A percentile compares a stretch with the other conserved stretches of the same genome.
These are phyloP conservation scores for Myotis brandtii DNA, from an alignment of 2,113 vertebrate species.

Conservation along the genomic window DNA sequence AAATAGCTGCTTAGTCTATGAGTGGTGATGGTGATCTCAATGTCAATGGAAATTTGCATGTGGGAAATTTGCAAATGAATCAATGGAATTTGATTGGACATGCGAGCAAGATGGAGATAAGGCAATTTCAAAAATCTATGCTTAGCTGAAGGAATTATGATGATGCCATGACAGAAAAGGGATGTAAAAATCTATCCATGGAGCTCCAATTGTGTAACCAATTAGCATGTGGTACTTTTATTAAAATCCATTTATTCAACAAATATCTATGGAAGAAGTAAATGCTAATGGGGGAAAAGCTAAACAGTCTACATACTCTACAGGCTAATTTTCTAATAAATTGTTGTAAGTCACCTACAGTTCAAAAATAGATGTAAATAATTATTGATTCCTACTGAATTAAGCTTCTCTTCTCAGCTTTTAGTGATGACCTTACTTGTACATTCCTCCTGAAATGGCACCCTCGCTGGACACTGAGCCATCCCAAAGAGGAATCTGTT, in stretches of 20 bases:
- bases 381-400: conserved; percentile 61
- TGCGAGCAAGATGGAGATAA: neutral
- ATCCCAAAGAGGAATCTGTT: neutral
- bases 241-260: neutral
- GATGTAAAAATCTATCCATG: neutral
- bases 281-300: neutral
- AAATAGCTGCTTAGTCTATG: neutral
- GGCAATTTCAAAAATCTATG: neutral
- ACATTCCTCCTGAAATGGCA: neutral
- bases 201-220: neutral
- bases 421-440: conserved; percentile 38
- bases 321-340: conserved; percentile 36
- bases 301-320: neutral
- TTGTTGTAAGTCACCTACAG: neutral
- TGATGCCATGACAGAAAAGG: neutral
- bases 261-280: conserved; percentile 9
- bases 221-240: neutral
- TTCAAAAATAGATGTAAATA: conserved; percentile 59
- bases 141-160: neutral
- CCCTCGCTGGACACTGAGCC: neutral
- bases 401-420: conserved; percentile 54
- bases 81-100: neutral
- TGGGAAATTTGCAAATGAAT: neutral
- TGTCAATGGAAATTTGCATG: neutral
- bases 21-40: neutral